Percentiles rank a stretch among this genome's conserved stretches.
Conservation (phyloP, 2,113 vertebrate species). For the Axis porcinus region DNA sequence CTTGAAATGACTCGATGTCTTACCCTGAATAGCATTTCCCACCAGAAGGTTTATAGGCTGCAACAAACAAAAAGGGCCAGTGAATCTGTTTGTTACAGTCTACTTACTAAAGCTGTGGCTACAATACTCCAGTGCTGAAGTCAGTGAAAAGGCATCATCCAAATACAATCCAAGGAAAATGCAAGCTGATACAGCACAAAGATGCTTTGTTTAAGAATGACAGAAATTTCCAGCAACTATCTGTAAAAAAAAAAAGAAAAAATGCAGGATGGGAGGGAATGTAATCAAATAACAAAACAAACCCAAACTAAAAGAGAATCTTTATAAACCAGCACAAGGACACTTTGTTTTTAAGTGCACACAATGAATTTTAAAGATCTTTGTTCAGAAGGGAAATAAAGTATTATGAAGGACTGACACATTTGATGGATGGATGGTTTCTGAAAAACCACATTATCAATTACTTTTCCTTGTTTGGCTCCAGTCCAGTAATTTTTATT, state of each 20-base stretch:
- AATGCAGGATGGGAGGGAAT: constrained; percentile 71
- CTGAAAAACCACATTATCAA: constrained; percentile 81
- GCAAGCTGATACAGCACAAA: constrained; percentile 77
- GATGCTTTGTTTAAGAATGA: constrained; percentile 79
- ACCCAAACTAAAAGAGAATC: constrained; percentile 76
- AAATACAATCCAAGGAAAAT: constrained; percentile 78
- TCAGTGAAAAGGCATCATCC: constrained; percentile 79
- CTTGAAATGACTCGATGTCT: constrained; percentile 55
- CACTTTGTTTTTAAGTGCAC: constrained; percentile 79
- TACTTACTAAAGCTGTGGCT: constrained; percentile 73
- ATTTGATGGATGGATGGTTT: constrained; percentile 77
- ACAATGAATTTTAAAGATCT: constrained; percentile 82
- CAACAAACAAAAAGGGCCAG: constrained; percentile 68
- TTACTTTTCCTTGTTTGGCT: constrained; percentile 79
- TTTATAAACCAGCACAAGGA: constrained; percentile 77
- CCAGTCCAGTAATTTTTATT: constrained; percentile 81
- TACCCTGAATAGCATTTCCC: constrained; percentile 66
- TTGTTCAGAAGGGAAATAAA: constrained; percentile 80
- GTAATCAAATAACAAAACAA: constrained; percentile 82
- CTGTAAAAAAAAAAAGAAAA: constrained; percentile 63
- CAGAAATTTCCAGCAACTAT: constrained; percentile 80
- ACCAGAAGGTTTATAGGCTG: constrained; percentile 72
- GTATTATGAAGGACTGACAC: constrained; percentile 77
- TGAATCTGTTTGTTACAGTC: constrained; percentile 81
- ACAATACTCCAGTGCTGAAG: constrained; percentile 72